Evolutionary conservation across 2,888 invertebrate genomes (phyloP).

Genomic region (Bimastos eiseni): DNA sequence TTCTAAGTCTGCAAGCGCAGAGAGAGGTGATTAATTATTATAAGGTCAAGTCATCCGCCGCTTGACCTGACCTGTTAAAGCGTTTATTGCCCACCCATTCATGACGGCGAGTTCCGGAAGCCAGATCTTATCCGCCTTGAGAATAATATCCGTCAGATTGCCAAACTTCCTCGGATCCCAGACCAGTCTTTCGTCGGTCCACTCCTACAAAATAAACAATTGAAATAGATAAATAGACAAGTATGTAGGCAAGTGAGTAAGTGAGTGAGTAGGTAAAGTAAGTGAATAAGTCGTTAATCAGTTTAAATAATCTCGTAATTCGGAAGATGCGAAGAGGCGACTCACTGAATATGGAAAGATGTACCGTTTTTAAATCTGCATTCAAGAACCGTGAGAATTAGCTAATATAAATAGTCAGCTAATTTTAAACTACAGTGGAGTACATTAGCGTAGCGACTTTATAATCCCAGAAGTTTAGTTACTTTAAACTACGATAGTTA

Average conservation of each 20-base stretch:
- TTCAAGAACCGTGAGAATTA: background rate
- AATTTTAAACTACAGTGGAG: too few species aligned
- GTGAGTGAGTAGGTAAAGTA: background rate
- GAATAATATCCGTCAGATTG: constrained; percentile 42
- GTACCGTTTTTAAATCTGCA: background rate
- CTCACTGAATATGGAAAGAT: too few species aligned
- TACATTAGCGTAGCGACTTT: too few species aligned
- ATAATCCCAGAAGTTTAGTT: too few species aligned
- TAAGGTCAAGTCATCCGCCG: background rate
- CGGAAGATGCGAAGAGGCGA: background rate
- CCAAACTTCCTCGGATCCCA: constrained; percentile 45
- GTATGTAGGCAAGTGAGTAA: background rate
- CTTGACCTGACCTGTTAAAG: background rate
- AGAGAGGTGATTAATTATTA: background rate
- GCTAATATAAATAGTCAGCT: too few species aligned
- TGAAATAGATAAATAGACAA: background rate
- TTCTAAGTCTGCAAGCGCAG: too few species aligned
- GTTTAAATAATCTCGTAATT: too few species aligned
- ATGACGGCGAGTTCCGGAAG: constrained; percentile 46
- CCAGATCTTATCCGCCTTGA: constrained; percentile 45
- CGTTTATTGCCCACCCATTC: constrained; percentile 42
- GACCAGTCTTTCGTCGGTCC: constrained; percentile 44
- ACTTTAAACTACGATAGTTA: too few species aligned
- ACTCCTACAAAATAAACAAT: constrained; percentile 38
- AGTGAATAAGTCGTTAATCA: background rate